Evolutionary conservation across 2,113 vertebrate genomes (phyloP).

Genomic region (Bolborhynchus lineola): DNA sequence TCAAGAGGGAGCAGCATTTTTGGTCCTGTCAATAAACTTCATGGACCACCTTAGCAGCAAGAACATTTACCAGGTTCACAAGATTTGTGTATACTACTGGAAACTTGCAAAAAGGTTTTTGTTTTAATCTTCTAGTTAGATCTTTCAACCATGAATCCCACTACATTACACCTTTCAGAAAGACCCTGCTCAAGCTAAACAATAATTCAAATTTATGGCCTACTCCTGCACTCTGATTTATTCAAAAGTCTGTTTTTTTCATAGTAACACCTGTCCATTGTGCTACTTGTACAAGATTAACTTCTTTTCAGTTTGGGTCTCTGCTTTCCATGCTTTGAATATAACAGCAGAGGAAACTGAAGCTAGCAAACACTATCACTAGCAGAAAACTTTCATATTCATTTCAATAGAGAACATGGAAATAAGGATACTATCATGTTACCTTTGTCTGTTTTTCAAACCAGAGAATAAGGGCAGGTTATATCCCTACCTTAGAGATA

Average conservation of each 20-base stretch:
- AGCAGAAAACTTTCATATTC: not conserved
- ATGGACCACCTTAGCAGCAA: not conserved
- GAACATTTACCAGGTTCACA: not conserved
- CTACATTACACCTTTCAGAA: not conserved
- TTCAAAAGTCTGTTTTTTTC: not conserved
- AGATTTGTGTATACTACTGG: not conserved
- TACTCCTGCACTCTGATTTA: not conserved
- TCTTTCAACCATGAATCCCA: not conserved
- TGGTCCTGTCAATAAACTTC: not conserved
- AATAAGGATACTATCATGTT: not conserved
- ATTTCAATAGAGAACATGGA: not conserved
- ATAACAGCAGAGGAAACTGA: not conserved
- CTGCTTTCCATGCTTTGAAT: not conserved
- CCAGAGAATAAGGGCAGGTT: not conserved
- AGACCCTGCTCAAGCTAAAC: not conserved
- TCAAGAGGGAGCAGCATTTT: not conserved
- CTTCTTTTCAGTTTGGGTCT: not conserved
- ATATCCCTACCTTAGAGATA: not conserved
- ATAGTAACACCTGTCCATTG: not conserved
- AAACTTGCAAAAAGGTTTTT: not conserved
- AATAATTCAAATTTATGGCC: not conserved
- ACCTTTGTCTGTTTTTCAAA: not conserved
- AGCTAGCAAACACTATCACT: not conserved
- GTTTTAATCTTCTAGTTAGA: not conserved
- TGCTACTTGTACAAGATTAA: not conserved